phyloP scores from a whole-genome alignment of 2,888 invertebrate genomes.

The Chirona hameri region DNA sequence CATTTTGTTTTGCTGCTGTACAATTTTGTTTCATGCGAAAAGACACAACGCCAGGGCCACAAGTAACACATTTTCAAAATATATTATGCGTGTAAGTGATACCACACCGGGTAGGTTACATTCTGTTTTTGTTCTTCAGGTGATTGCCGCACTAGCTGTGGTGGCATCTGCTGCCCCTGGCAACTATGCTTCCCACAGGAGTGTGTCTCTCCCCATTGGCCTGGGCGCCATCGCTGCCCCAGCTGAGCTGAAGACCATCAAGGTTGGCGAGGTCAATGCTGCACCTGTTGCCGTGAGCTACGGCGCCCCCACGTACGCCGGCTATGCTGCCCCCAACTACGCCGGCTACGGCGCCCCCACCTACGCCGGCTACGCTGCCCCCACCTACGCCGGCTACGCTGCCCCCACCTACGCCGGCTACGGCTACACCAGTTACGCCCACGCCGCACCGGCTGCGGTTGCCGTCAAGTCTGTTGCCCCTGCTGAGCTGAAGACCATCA shows the following conservation, averaged over 20 bases:
- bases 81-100: no score
- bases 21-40: no score
- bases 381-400: background rate
- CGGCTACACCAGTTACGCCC: no score
- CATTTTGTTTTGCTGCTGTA: no score
- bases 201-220: background rate
- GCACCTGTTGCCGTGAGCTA: background rate
- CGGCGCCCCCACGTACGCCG: background rate
- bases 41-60: no score
- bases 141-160: slow-evolving; percentile 11
- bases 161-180: background rate
- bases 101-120: no score
- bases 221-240: slow-evolving; percentile 12
- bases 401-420: slow-evolving; percentile 5
- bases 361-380: slow-evolving; percentile 11
- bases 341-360: slow-evolving; percentile 30
- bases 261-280: background rate
- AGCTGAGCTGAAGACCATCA: background rate
- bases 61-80: no score
- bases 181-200: background rate
- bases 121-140: no score
- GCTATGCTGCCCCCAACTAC: slow-evolving; percentile 5
- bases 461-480: slow-evolving; percentile 8
- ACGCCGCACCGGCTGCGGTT: background rate
- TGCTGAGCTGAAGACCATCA: background rate